A percentile compares a stretch with the other conserved stretches of the same genome.
phyloP scores from a whole-genome alignment of 2,113 vertebrate genomes.

The Urocynchramus pylzowi region DNA sequence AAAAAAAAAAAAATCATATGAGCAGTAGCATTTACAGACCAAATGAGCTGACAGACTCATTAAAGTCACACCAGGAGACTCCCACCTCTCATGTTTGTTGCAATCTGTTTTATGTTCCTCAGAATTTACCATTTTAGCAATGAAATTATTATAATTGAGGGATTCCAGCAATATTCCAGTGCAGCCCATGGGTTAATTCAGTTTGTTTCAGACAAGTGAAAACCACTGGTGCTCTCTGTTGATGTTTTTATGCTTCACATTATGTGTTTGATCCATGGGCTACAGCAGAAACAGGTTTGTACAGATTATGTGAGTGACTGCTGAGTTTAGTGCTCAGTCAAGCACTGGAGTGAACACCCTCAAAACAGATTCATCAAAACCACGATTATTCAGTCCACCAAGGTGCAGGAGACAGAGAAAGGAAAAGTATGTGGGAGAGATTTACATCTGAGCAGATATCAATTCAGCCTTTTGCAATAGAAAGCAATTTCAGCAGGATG shows the following conservation, averaged over 20 bases:
- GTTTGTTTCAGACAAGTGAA: not conserved
- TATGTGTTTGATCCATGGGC: not conserved
- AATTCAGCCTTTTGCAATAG: not conserved
- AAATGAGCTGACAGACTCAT: not conserved
- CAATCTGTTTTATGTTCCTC: not conserved
- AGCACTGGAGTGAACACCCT: not conserved
- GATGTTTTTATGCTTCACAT: not conserved
- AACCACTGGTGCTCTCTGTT: accelerated
- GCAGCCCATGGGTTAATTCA: not conserved
- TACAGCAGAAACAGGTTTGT: not conserved
- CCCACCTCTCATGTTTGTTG: not conserved
- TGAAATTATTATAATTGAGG: not conserved
- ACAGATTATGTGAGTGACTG: not conserved
- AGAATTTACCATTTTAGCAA: not conserved
- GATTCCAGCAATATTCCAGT: not conserved
- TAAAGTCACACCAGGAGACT: not conserved
- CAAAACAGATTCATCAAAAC: not conserved
- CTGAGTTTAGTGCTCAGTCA: not conserved
- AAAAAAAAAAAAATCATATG: not conserved
- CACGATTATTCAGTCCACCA: not conserved
- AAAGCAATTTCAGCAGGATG: not conserved
- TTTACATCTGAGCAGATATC: not conserved
- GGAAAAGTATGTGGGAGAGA: not conserved
- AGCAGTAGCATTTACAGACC: not conserved
- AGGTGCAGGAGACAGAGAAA: not conserved